Percentiles rank a stretch among this genome's conserved stretches.
Conservation (phyloP, 2,113 vertebrate genomes). For the Myotis brandtii region DNA sequence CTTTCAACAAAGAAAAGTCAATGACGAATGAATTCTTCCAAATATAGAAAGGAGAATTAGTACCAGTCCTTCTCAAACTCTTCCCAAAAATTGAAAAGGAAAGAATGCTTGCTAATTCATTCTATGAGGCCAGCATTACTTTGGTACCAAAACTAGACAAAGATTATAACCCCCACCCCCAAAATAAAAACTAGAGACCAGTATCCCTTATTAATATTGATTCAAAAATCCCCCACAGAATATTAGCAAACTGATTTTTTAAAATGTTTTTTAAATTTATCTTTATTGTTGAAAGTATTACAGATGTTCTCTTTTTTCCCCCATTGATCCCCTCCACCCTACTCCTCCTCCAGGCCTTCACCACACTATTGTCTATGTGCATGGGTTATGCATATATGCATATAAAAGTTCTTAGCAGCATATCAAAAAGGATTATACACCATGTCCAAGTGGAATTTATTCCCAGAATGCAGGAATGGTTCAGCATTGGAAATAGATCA, state of each 20-base stretch:
- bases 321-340: too few species aligned
- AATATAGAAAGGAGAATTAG: neutral
- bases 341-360: too few species aligned
- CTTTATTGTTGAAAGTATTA: too few species aligned
- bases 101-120: neutral
- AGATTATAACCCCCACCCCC: too few species aligned
- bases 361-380: too few species aligned
- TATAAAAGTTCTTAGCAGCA: neutral
- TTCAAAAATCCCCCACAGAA: neutral
- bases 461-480: neutral
- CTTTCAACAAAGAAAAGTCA: neutral
- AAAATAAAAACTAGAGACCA: neutral
- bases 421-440: neutral
- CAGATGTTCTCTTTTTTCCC: too few species aligned
- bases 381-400: too few species aligned
- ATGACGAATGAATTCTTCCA: neutral
- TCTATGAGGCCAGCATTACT: neutral
- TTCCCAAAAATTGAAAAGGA: neutral
- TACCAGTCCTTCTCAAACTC: neutral
- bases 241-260: neutral
- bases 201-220: neutral
- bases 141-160: neutral
- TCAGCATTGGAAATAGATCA: neutral
- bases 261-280: too few species aligned
- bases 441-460: neutral